Conservation (phyloP, 2,113 vertebrate genomes). For the Prietella phreatophila region DNA sequence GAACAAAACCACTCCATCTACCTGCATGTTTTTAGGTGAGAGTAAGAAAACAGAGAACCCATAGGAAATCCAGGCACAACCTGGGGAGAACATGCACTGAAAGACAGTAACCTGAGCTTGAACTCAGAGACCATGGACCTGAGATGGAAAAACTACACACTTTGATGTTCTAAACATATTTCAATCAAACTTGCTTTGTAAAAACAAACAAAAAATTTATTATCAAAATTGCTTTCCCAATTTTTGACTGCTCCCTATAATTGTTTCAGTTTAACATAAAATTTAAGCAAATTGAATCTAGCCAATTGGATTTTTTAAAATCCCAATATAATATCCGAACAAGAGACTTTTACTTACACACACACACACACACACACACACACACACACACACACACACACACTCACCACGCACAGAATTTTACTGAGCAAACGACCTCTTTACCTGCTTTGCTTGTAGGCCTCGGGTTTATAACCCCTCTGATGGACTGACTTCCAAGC, state of each 20-base stretch:
- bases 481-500: conserved; percentile 62
- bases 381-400: background rate
- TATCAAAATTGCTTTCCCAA: background rate
- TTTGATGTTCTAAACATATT: background rate
- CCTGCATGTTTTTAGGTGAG: background rate
- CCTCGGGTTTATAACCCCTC: conserved; percentile 67
- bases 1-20: background rate
- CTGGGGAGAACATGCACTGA: background rate
- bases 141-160: background rate
- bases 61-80: background rate
- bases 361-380: too few species aligned
- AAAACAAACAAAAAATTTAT: background rate
- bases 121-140: background rate
- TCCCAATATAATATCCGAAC: background rate
- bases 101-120: background rate
- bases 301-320: background rate
- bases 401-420: background rate
- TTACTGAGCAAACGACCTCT: background rate
- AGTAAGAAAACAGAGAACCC: background rate
- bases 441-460: conserved; percentile 75
- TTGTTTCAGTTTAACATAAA: background rate
- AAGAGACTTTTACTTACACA: background rate
- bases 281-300: background rate
- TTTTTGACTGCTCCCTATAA: background rate
- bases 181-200: background rate